A percentile compares a stretch with the other conserved stretches of the same genome.
These are phyloP conservation scores for Graphium colonna DNA, from an alignment of 2,888 invertebrate species.

Conservation along the genomic window DNA sequence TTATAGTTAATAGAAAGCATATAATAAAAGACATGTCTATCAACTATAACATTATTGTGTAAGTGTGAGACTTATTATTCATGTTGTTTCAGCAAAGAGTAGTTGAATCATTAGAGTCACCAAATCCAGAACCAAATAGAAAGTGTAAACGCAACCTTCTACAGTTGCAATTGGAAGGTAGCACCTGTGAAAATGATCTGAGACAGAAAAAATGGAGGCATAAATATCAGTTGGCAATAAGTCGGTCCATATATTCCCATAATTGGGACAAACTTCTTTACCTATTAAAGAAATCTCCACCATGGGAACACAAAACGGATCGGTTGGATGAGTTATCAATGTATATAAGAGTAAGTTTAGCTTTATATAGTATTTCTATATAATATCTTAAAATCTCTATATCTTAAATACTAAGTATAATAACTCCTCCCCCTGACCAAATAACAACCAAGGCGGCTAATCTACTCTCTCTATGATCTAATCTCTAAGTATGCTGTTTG, in stretches of 20 bases:
- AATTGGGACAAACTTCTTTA: slow-evolving; percentile 63
- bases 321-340: slow-evolving; percentile 35
- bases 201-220: slow-evolving; percentile 34
- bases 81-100: slow-evolving; percentile 51
- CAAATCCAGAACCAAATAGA: slow-evolving; percentile 29
- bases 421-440: too few relatives aligned
- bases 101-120: slow-evolving; percentile 39
- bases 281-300: slow-evolving; percentile 54
- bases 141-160: slow-evolving; percentile 46
- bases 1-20: too few relatives aligned
- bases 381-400: too few relatives aligned
- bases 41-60: too few relatives aligned
- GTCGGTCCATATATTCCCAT: slow-evolving; percentile 57
- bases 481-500: too few relatives aligned
- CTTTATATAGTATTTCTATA: too few relatives aligned
- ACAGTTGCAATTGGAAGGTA: slow-evolving; percentile 40
- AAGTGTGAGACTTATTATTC: too few relatives aligned
- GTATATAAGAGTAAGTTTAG: slow-evolving; percentile 49
- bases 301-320: slow-evolving; percentile 43
- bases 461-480: too few relatives aligned
- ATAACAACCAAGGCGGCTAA: too few relatives aligned
- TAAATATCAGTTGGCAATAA: slow-evolving; percentile 38
- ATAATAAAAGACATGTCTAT: too few relatives aligned
- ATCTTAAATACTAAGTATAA: background rate
- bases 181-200: slow-evolving; percentile 24